These are phyloP conservation scores for Muntiacus reevesi DNA, from an alignment of 2,113 vertebrate species.

Conservation along the genomic window DNA sequence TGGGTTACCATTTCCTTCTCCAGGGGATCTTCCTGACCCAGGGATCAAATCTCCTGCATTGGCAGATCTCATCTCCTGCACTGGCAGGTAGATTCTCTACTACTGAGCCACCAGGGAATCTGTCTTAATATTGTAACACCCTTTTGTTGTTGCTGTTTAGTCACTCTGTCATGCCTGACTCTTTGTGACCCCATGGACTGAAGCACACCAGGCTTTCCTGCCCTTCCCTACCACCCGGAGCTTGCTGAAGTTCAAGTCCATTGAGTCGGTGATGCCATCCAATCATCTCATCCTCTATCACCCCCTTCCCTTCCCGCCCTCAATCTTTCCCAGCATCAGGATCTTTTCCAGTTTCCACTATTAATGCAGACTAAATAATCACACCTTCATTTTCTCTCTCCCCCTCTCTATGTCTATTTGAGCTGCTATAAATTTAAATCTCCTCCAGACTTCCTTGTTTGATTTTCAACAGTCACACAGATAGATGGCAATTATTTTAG, in stretches of 20 bases:
- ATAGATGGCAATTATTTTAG: not conserved
- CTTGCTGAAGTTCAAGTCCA: not conserved
- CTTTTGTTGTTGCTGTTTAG: not conserved
- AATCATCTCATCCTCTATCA: not conserved
- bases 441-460: not conserved
- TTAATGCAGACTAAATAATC: not conserved
- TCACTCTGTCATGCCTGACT: not conserved
- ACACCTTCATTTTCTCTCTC: not conserved
- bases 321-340: not conserved
- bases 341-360: not conserved
- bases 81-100: not conserved
- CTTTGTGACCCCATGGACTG: not conserved
- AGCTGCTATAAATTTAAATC: not conserved
- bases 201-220: not conserved
- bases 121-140: not conserved
- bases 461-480: not conserved
- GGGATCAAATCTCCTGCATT: not conserved
- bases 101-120: not conserved
- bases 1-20: not conserved
- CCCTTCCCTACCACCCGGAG: not conserved
- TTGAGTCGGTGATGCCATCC: not conserved
- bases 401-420: not conserved
- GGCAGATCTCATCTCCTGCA: not conserved
- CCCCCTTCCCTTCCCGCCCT: not conserved
- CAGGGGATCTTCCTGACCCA: not conserved